Conservation (phyloP, 2,113 vertebrate genomes). For the Neofelis nebulosa region DNA sequence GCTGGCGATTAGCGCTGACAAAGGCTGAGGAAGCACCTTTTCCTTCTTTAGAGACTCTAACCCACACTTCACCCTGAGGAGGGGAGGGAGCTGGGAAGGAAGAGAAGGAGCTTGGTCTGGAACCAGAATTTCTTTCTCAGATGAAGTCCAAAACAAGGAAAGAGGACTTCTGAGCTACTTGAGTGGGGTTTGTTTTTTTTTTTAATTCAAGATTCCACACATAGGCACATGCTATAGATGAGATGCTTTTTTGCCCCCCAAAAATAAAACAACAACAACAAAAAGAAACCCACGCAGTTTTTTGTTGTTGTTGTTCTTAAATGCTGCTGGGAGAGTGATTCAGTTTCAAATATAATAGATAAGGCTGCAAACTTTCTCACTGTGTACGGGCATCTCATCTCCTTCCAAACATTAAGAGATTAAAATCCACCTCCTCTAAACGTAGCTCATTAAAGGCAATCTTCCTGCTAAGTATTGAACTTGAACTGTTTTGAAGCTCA, state of each 20-base stretch:
- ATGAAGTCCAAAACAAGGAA: not conserved
- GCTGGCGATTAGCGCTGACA: constrained; percentile 55
- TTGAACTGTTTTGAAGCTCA: constrained; percentile 63
- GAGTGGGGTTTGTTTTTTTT: not conserved
- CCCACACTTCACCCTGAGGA: constrained; percentile 33
- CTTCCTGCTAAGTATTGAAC: constrained; percentile 63
- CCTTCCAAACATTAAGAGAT: constrained; percentile 57
- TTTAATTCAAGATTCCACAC: constrained; percentile 8
- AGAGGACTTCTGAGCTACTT: not conserved
- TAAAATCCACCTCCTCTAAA: constrained; percentile 57
- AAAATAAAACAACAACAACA: constrained; percentile 22
- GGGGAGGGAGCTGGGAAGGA: not conserved
- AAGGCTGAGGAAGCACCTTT: constrained; percentile 75
- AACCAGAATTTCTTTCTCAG: not conserved
- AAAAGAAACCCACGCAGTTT: not conserved
- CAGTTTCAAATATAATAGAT: constrained; percentile 7
- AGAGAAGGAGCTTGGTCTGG: not conserved
- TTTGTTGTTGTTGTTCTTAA: not conserved
- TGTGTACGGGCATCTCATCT: not conserved
- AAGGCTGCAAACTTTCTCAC: constrained; percentile 10
- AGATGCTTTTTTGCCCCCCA: not conserved
- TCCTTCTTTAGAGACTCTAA: constrained; percentile 46
- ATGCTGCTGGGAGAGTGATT: constrained; percentile 31
- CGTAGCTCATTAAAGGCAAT: constrained; percentile 70
- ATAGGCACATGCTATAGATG: not conserved